Evolutionary conservation across 2,888 invertebrate species (phyloP).

Genomic region (Phymatocera aterrima): DNA sequence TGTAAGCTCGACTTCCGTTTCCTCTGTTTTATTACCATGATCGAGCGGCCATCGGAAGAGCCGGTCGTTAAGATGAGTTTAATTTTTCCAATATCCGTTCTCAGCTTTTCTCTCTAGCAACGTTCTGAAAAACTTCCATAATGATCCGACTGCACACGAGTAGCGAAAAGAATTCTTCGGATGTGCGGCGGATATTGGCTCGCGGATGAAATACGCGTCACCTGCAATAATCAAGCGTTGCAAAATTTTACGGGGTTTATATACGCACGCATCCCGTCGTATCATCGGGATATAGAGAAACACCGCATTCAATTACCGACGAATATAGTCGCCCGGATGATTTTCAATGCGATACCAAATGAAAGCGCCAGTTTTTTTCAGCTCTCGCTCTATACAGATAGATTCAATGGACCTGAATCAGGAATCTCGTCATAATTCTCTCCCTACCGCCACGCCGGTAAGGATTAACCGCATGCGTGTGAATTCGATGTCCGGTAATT

Average conservation of each 20-base stretch:
- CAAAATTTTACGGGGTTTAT: constrained; percentile 53
- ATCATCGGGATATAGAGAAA: constrained; percentile 49
- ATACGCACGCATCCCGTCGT: constrained; percentile 47
- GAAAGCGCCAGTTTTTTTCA: constrained; percentile 45
- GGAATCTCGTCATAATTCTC: not conserved
- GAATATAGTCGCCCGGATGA: constrained; percentile 52
- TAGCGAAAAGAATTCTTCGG: not conserved
- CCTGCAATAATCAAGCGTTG: constrained; percentile 46
- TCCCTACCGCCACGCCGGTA: not conserved
- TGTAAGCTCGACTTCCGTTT: not conserved
- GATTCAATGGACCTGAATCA: constrained; percentile 30
- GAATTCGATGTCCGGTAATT: not conserved
- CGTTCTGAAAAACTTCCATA: not conserved
- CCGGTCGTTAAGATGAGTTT: constrained; percentile 4
- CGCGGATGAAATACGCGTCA: constrained; percentile 54
- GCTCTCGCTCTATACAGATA: not conserved
- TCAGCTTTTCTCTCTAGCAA: not conserved
- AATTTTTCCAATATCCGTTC: constrained; percentile 21
- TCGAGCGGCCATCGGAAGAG: constrained; percentile 2
- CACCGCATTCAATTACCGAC: constrained; percentile 46
- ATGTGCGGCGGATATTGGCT: not conserved
- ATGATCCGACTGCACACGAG: not conserved
- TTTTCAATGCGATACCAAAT: constrained; percentile 52
- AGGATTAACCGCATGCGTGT: not conserved
- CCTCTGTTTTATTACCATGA: constrained; percentile 21